Conservation (phyloP, 2,888 invertebrate genomes). For the Lepidocyrtinus sp. region DNA sequence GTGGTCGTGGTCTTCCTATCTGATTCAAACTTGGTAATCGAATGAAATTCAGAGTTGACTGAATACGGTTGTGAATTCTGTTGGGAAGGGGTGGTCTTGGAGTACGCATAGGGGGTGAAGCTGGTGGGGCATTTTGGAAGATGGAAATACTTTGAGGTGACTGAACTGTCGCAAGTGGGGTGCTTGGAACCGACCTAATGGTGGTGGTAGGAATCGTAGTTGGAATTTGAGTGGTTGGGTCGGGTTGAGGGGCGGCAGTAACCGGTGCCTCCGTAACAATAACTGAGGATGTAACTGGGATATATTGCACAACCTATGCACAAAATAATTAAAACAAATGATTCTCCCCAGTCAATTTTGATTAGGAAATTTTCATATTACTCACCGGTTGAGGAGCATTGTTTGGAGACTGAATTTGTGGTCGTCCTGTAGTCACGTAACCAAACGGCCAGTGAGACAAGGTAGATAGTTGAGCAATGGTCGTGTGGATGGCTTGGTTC, state of each 20-base stretch:
- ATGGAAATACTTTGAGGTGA: not conserved
- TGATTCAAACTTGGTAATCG: constrained; percentile 36
- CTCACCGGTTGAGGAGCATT: too few species aligned
- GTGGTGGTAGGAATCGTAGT: constrained; percentile 3
- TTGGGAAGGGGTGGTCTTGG: constrained; percentile 17
- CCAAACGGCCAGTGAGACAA: constrained; percentile 53
- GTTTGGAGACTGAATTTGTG: constrained; percentile 11
- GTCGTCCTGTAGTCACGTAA: constrained; percentile 37
- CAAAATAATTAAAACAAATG: too few species aligned
- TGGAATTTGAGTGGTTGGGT: not conserved
- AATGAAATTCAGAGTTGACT: constrained; percentile 26
- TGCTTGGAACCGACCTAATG: constrained; percentile 1
- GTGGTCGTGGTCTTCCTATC: constrained; percentile 24
- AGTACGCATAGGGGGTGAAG: not conserved
- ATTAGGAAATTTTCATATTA: too few species aligned
- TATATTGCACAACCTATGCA: too few species aligned
- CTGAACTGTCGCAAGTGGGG: constrained; percentile 12
- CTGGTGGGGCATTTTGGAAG: not conserved
- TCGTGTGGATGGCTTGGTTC: constrained; percentile 33
- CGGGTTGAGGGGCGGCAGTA: not conserved
- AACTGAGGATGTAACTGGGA: too few species aligned
- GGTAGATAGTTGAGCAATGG: constrained; percentile 48
- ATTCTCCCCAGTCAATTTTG: too few species aligned
- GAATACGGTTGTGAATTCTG: constrained; percentile 28
- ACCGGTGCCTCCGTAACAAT: too few species aligned